Conservation (phyloP, 2,888 invertebrate species). For the Agrotis puta region DNA sequence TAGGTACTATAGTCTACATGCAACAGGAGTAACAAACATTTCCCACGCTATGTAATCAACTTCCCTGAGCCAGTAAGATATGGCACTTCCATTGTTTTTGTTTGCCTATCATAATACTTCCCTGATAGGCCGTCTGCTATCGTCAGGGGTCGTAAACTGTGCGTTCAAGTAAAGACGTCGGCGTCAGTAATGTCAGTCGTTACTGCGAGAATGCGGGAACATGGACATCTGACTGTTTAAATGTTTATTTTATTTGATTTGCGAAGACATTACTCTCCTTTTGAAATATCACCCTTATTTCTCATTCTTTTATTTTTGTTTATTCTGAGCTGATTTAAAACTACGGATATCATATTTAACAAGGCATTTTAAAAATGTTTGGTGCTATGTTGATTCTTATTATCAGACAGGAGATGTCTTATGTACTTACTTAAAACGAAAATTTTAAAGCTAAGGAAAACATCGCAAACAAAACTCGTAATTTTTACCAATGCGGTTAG, state of each 20-base stretch:
- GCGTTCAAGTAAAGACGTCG: slow-evolving; percentile 43
- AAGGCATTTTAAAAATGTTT: neutral
- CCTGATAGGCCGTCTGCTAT: slow-evolving; percentile 38
- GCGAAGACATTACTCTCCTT: neutral
- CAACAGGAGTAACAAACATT: slow-evolving; percentile 33
- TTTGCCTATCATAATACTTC: slow-evolving; percentile 35
- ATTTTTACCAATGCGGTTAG: neutral
- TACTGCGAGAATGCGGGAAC: slow-evolving; percentile 49
- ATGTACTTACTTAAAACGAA: no score
- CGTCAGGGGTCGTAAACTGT: slow-evolving; percentile 48
- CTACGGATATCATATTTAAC: neutral
- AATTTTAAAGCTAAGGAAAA: neutral
- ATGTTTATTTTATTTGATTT: slow-evolving; percentile 27
- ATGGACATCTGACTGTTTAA: slow-evolving; percentile 35
- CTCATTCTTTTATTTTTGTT: neutral
- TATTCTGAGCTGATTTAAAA: no score
- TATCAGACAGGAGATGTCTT: neutral
- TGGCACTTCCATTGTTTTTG: slow-evolving; percentile 45
- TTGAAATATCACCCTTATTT: neutral
- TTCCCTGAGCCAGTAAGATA: slow-evolving; percentile 13
- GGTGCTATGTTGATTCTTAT: neutral
- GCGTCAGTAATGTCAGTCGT: slow-evolving; percentile 43
- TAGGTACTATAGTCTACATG: neutral
- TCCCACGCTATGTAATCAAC: slow-evolving; percentile 10
- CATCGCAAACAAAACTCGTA: neutral